Base-by-base conservation (phyloP, 37 sponge, comb jelly and placozoan genomes). In the Mnemiopsis leidyi region DNA sequence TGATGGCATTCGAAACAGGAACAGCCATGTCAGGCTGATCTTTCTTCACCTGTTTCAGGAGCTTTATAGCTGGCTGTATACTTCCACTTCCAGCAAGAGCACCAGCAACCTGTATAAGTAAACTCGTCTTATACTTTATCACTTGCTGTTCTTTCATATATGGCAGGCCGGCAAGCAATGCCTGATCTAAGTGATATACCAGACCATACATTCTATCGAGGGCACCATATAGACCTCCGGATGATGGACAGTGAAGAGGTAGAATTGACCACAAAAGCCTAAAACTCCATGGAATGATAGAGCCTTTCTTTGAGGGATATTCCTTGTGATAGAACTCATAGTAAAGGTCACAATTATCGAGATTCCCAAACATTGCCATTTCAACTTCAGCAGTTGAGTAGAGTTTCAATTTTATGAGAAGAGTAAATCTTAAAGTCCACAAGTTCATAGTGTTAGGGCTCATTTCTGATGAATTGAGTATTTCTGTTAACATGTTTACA, bases 321-420 rank as follows among this genome's bases (percentile, higher is more conserved):
- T 40, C 61, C 23, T 1, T 25, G 24, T 7, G 25, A 25, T 85
- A 85, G 23, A 85, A 85, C 7, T 33, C 35, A 85, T 40, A 40
- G 29, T 85, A 85, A 1, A 85, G 40, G 23, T 85, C 90, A 39
- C 90, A 85, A 18, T 85, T 85, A 33, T 85, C 90, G 25, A 85
- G 90, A 40, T 85, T 85, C 0, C 90, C 90, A 85, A 85, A 85
- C 90, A 85, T 38, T 7, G 90, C 90, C 90, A 85, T 85, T 39
- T 85, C 90, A 21, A 40, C 90, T 21, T 85, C 90, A 28, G 61
- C 90, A 85, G 90, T 85, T 38, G 90, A 85, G 48, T 85, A 85
- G 1, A 40, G 24, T 38, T 40, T 40, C 29, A 85, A 40, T 3
- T 85, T 85, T 13, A 85, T 20, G n/a, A 85, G 48, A 18, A 85